A percentile compares a stretch with the other conserved stretches of the same genome.
These are phyloP conservation scores for Zaprionus ornatus DNA, from an alignment of 1,140 invertebrate species.

Conservation along the genomic window DNA sequence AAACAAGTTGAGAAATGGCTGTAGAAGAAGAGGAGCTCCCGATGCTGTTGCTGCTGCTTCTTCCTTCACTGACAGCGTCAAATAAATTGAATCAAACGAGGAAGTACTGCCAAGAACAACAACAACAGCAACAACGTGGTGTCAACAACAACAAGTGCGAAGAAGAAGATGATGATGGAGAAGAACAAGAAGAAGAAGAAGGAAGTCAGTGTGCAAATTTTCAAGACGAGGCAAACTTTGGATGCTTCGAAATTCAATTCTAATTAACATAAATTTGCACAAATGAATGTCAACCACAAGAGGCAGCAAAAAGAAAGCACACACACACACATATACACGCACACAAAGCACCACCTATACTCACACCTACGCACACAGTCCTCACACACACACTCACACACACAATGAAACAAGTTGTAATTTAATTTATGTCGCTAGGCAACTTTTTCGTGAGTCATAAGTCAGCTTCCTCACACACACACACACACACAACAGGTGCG, in stretches of 20 bases:
- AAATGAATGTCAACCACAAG: slow-evolving; percentile 80
- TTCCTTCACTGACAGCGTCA: slow-evolving; percentile 58
- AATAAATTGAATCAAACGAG: slow-evolving; percentile 79
- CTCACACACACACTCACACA: slow-evolving; percentile 2
- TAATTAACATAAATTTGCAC: slow-evolving; percentile 82
- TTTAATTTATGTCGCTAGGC: slow-evolving; percentile 76
- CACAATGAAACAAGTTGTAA: slow-evolving; percentile 53
- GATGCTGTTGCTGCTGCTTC: background rate
- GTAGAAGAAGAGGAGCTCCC: background rate
- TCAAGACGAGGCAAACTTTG: slow-evolving; percentile 56
- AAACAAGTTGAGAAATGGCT: slow-evolving; percentile 44
- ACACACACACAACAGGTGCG: slow-evolving; percentile 56
- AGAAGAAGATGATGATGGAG: background rate
- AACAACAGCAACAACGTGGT: slow-evolving; percentile 20
- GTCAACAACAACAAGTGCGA: background rate
- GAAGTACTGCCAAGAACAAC: slow-evolving; percentile 43
- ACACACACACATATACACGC: slow-evolving; percentile 1
- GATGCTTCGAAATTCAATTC: slow-evolving; percentile 79
- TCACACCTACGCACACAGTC: slow-evolving; percentile 16
- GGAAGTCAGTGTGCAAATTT: slow-evolving; percentile 29
- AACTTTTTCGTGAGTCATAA: slow-evolving; percentile 77
- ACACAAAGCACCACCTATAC: slow-evolving; percentile 10
- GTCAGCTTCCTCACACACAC: slow-evolving; percentile 53
- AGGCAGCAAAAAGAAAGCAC: slow-evolving; percentile 33
- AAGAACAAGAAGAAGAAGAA: background rate